Base-by-base conservation (phyloP, 2,797 vertebrate genomes). In the Hirundo rustica region DNA sequence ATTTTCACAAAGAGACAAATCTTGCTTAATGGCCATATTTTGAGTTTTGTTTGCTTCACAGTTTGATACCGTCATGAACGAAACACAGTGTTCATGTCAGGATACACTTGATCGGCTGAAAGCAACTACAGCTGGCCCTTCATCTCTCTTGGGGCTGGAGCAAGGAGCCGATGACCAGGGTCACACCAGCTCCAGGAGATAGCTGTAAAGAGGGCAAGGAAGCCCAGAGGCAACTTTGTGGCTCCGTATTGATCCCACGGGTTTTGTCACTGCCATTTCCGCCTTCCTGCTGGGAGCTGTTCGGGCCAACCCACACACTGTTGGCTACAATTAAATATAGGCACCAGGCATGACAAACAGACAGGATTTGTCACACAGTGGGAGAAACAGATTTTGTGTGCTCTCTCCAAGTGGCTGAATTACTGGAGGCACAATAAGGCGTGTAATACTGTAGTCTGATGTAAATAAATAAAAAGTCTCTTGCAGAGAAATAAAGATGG, bases 351-450 rank as follows among this genome's bases (percentile, higher is more conserved):
- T 25, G 91, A 77, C 65, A 77, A 85, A 83, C 29, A 92, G 82
- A 53, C 21, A 77, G 53, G 36, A 58, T 30, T 85, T 89, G 77
- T 85, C 86, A 87, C 48, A 48, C 38, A 54, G 13, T 23, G 26
- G n/a, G 34, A 81, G 70, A 88, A 95, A 77, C 75, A 89, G 64
- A 53, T 91, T 91, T 60, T 95, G 42, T 95, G 57, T 71, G 40
- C 54, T 34, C 25, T 42, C 8, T 73, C 72, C 72, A 62, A 88
- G n/a, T 29, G 40, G 40, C n/a, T 92, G 76, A 77, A 66, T 66
- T 89, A 62, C 48, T 84, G 70, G 22, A 80, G 45, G 54, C 30
- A 80, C 65, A 86, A 73, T 91, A 82, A 91, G 23, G 18, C 5
- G 0, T 32, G 29, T 16, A 83, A 80, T 78, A 34, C 58, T 82